Conservation (phyloP, 1,140 invertebrate species). For the Diuraphis noxia region DNA sequence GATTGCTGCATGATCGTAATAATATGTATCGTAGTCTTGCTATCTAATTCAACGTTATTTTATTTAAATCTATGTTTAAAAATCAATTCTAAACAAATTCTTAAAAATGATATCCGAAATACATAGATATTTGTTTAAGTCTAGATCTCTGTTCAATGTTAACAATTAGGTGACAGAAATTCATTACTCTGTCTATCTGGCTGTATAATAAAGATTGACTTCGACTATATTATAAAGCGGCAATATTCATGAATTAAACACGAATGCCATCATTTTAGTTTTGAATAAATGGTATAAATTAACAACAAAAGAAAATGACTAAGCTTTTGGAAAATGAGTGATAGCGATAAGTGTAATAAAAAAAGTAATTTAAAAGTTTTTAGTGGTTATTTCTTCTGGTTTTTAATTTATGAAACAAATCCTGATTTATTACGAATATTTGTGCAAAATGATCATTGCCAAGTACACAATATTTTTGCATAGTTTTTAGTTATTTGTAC, state of each 20-base stretch:
- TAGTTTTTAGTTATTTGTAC: too few relatives aligned
- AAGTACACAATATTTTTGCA: background rate
- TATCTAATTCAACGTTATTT: background rate
- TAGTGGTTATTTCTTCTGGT: background rate
- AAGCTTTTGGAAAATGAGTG: background rate
- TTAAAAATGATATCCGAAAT: background rate
- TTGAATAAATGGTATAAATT: background rate
- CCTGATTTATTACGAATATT: background rate
- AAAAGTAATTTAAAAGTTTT: background rate
- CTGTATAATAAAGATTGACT: too few relatives aligned
- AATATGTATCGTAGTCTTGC: background rate
- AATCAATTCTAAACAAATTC: background rate
- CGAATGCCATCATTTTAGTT: background rate
- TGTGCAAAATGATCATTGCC: background rate
- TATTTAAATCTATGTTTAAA: background rate
- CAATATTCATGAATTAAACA: background rate
- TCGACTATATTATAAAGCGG: too few relatives aligned
- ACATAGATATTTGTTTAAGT: background rate
- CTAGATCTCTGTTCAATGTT: background rate
- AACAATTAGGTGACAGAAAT: background rate
- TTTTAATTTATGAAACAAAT: background rate
- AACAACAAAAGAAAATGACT: conserved; percentile 29
- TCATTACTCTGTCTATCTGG: background rate
- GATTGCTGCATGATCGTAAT: too few relatives aligned
- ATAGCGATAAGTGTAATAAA: background rate